Percentiles rank a stretch among this genome's conserved stretches.
These are phyloP conservation scores for Eupeodes corollae DNA, from an alignment of 1,140 invertebrate species.

Conservation along the genomic window DNA sequence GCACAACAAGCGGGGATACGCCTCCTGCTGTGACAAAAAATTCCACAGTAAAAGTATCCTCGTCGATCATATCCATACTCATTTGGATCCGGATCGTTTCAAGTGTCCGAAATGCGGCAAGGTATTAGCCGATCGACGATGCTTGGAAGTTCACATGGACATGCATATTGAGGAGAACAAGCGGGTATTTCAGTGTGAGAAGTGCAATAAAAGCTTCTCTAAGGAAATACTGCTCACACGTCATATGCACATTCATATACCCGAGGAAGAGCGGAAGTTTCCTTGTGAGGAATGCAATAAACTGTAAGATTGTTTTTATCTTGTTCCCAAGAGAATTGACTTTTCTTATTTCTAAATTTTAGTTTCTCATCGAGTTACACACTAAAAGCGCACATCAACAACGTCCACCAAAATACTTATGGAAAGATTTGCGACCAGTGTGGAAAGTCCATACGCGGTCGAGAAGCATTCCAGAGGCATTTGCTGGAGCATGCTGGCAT, in stretches of 20 bases:
- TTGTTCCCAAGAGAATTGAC: no score
- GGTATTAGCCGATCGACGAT: conserved; percentile 22
- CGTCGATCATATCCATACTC: conserved; percentile 19
- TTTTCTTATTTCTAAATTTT: no score
- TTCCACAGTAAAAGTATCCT: conserved; percentile 17
- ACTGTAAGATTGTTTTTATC: conserved; percentile 13
- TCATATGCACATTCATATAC: conserved; percentile 24
- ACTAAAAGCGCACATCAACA: conserved; percentile 26
- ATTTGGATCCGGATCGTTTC: conserved; percentile 18
- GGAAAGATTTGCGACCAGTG: conserved; percentile 32
- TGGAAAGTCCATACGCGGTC: conserved; percentile 22
- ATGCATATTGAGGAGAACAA: conserved; percentile 23
- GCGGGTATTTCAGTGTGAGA: conserved; percentile 18
- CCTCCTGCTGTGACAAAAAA: conserved; percentile 17
- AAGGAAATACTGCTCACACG: conserved; percentile 21
- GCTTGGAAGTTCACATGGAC: conserved; percentile 24
- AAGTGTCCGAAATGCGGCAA: conserved; percentile 21
- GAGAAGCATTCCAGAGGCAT: conserved; percentile 20
- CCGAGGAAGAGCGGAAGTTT: conserved; percentile 21
- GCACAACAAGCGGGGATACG: conserved; percentile 23
- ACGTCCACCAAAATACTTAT: conserved; percentile 24
- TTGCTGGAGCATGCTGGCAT: conserved; percentile 22
- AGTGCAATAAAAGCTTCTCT: conserved; percentile 22
- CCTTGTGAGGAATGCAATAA: conserved; percentile 18
- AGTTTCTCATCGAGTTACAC: conserved; percentile 21